A percentile compares a stretch with the other conserved stretches of the same genome.
Conservation (phyloP, 2,888 invertebrate species). For the Drosophila multiciliata region DNA sequence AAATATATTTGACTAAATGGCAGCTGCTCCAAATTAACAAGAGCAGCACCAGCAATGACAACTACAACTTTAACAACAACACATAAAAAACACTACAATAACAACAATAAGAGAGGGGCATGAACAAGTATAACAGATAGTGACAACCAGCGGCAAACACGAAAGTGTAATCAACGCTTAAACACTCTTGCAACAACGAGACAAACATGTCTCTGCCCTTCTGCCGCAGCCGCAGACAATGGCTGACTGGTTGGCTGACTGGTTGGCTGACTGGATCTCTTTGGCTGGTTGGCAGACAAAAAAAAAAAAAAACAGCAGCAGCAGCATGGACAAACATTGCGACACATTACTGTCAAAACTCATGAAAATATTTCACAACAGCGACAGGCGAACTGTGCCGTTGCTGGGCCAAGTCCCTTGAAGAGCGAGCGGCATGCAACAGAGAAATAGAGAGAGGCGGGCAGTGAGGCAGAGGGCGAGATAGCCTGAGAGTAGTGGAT, state of each 20-base stretch:
- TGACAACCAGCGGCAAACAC: slow-evolving; percentile 74
- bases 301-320: slow-evolving; percentile 23
- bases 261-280: slow-evolving; percentile 5
- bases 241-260: slow-evolving; percentile 33
- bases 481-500: slow-evolving; percentile 29
- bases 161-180: slow-evolving; percentile 81
- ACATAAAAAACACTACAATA: slow-evolving; percentile 2
- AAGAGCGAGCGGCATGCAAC: slow-evolving; percentile 1
- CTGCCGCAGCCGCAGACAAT: slow-evolving; percentile 59
- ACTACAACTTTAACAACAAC: slow-evolving; percentile 16
- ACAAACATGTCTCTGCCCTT: slow-evolving; percentile 61
- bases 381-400: slow-evolving; percentile 58
- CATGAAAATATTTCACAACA: slow-evolving; percentile 79
- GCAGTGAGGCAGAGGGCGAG: not conserved
- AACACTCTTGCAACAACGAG: slow-evolving; percentile 72
- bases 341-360: slow-evolving; percentile 81
- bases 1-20: slow-evolving; percentile 9
- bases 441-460: not conserved
- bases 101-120: slow-evolving; percentile 26
- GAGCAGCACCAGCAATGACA: slow-evolving; percentile 18
- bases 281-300: slow-evolving; percentile 40
- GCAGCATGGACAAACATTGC: slow-evolving; percentile 74
- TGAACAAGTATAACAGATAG: slow-evolving; percentile 52
- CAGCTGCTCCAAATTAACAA: slow-evolving; percentile 46
- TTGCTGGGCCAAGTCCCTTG: slow-evolving; percentile 15